Percentiles rank a stretch among this genome's conserved stretches.
phyloP scores from a whole-genome alignment of 2,888 invertebrate species.

The Eupithecia subfuscata region DNA sequence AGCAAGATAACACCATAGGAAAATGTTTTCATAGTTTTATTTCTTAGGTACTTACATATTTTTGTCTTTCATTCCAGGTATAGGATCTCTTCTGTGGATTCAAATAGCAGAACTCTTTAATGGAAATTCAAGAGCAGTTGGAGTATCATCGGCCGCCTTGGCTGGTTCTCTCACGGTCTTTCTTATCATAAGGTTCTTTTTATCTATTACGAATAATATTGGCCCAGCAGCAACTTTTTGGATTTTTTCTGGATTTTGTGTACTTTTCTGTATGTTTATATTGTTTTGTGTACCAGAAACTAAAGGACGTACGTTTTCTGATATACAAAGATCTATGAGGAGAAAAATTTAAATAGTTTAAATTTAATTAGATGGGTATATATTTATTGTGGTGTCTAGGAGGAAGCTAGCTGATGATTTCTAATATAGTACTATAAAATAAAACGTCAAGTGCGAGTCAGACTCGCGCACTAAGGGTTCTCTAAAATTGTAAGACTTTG shows the following conservation, averaged over 20 bases:
- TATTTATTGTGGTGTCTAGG: too few species aligned
- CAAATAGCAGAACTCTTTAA: slow-evolving; percentile 28
- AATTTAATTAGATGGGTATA: too few species aligned
- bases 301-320: slow-evolving; percentile 38
- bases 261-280: slow-evolving; percentile 18
- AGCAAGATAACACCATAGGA: too few species aligned
- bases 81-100: slow-evolving; percentile 19
- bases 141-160: slow-evolving; percentile 17
- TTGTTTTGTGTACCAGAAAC: slow-evolving; percentile 41
- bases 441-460: too few species aligned
- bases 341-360: not conserved
- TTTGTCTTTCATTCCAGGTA: slow-evolving; percentile 17
- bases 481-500: too few species aligned
- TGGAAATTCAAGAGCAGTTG: slow-evolving; percentile 37
- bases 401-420: too few species aligned
- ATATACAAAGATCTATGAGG: slow-evolving; percentile 37
- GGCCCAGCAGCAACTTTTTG: slow-evolving; percentile 41
- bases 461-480: too few species aligned
- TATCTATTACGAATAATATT: slow-evolving; percentile 28
- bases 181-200: slow-evolving; percentile 40
- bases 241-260: slow-evolving; percentile 33
- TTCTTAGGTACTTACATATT: not conserved
- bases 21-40: too few species aligned
- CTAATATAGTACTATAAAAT: too few species aligned
- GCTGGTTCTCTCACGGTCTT: slow-evolving; percentile 25